These are phyloP conservation scores for Hystrix cristata DNA, from an alignment of 2,113 vertebrate species.

Conservation along the genomic window DNA sequence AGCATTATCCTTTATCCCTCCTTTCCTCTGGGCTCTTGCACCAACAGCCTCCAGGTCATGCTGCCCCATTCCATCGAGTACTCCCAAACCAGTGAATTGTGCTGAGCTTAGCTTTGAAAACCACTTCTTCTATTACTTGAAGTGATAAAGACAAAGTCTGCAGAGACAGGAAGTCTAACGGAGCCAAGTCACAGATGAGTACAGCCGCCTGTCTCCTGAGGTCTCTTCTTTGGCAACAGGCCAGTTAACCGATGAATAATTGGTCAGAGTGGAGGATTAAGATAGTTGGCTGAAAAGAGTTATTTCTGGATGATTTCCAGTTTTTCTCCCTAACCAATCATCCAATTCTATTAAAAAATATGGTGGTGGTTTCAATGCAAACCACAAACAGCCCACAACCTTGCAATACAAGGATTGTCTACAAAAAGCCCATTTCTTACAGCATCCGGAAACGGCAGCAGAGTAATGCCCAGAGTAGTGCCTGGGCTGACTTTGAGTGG, in stretches of 20 bases:
- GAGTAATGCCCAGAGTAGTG: slow-evolving; percentile 70
- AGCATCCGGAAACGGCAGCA: slow-evolving; percentile 73
- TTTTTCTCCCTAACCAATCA: slow-evolving; percentile 68
- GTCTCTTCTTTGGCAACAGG: slow-evolving; percentile 14
- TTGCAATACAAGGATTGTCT: slow-evolving; percentile 71
- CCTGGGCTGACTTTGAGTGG: slow-evolving; percentile 80
- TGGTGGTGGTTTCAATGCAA: slow-evolving; percentile 74
- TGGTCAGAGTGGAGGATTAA: slow-evolving; percentile 69
- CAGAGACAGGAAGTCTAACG: slow-evolving; percentile 19
- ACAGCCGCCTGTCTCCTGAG: slow-evolving; percentile 10
- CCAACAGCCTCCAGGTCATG: background rate
- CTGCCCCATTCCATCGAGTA: background rate
- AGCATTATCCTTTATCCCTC: background rate
- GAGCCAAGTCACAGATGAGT: background rate
- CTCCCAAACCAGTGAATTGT: background rate
- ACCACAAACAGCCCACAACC: slow-evolving; percentile 62
- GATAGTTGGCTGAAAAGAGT: slow-evolving; percentile 63
- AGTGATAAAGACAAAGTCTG: slow-evolving; percentile 53
- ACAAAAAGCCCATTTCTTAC: slow-evolving; percentile 82
- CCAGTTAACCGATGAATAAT: slow-evolving; percentile 67
- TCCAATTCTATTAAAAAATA: slow-evolving; percentile 84
- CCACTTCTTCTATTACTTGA: background rate
- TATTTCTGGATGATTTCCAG: slow-evolving; percentile 75
- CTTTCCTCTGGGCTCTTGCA: background rate
- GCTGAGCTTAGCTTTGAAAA: background rate